phyloP scores from a whole-genome alignment of 2,888 invertebrate species.

The Entomobrya proxima region DNA sequence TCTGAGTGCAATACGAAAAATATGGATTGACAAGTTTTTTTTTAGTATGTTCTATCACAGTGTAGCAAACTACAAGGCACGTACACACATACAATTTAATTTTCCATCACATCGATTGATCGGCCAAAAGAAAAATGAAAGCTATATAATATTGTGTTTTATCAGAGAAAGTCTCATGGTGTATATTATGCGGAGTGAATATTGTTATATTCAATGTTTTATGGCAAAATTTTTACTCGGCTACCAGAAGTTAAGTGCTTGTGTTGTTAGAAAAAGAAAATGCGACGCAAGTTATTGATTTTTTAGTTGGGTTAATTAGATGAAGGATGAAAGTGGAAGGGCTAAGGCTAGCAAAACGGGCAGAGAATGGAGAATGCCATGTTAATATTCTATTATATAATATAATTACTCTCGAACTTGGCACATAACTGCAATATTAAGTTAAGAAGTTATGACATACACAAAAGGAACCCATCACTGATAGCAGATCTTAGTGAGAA shows the following conservation, averaged over 20 bases:
- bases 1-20: not conserved
- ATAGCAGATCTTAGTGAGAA: no score
- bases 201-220: not conserved
- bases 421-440: no score
- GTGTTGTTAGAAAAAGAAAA: not conserved
- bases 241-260: not conserved
- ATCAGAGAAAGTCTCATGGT: no score
- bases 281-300: not conserved
- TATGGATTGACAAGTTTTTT: not conserved
- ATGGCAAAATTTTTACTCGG: not conserved
- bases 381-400: no score
- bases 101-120: constrained; percentile 2
- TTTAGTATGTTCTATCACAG: not conserved
- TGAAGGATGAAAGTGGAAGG: no score
- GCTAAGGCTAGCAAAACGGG: no score
- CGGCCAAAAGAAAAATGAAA: not conserved
- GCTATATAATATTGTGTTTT: not conserved
- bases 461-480: no score
- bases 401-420: no score
- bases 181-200: no score
- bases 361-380: no score
- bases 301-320: not conserved
- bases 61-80: not conserved
- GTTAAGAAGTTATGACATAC: no score
- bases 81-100: not conserved